Evolutionary conservation across 2,888 invertebrate genomes (phyloP), one percentile per base, ranked within the genome.

Genomic region (Melanotus villosus): DNA sequence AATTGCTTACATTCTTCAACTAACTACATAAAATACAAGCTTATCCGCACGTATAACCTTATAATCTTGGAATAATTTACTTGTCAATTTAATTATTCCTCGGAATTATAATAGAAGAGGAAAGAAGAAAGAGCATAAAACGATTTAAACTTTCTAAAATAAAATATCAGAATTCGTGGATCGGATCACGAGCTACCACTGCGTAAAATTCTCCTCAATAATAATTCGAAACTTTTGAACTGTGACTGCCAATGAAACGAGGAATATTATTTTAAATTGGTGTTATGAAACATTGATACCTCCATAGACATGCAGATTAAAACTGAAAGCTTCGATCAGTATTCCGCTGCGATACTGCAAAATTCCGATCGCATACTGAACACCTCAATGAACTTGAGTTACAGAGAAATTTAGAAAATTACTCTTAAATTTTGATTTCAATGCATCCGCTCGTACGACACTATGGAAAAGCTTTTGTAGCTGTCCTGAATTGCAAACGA

Each of bases 251-350:
- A 70, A 72, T 70, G 67, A 67, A 67, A 66, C 47, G 70, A 43
- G 63, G 73, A 73, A 73, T 72, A 74, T 74, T 74, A 74, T 74
- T 74, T 74, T 74, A 74, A 74, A 74, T 73, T 74, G 72, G 74
- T 70, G 73, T 74, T 74, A 73, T 75, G 72, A 75, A 75, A 72
- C 72, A 75, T 75, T 73, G 73, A 73, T 73, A 73, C 73, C 66
- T 72, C 63, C 67, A 64, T 67, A 70, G 72, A 72, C 70, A 63
- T 72, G 66, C 72, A 72, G 72, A 72, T 72, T 72, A 72, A 70
- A 72, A 70, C 67, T 72, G 73, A 73, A 73, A 65, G 72, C 68
- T 66, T 70, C 70, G 72, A 74, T 76, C 75, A 74, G 75, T 76
- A 76, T 76, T 76, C 76, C 54, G 50, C 63, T 45, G 41, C 69